phyloP scores from a whole-genome alignment of 2,888 invertebrate genomes.

The Drosophila parthenogenetica region DNA sequence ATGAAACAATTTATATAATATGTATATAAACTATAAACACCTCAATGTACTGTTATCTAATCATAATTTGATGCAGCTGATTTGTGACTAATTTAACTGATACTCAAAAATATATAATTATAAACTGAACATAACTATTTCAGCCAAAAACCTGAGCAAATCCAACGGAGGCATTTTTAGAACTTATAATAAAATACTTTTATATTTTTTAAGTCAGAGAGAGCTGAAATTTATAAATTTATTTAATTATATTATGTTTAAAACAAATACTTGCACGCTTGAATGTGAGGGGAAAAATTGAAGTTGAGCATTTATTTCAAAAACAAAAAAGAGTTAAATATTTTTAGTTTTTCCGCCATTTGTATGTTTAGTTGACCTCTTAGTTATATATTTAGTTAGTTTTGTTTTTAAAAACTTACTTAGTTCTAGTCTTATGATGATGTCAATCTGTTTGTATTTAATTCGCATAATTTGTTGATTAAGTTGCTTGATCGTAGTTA shows the following conservation, averaged over 20 bases:
- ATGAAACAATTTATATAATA: conserved; percentile 5
- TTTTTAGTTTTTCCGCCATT: conserved; percentile 9
- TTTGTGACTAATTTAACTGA: conserved; percentile 77
- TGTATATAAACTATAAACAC: conserved; percentile 33
- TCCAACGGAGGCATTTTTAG: conserved; percentile 65
- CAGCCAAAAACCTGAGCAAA: conserved; percentile 11
- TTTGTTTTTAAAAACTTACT: conserved; percentile 15
- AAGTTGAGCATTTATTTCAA: conserved; percentile 2
- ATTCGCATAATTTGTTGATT: conserved; percentile 57
- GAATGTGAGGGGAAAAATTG: conserved; percentile 45
- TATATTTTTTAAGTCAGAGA: conserved; percentile 17
- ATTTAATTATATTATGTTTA: conserved; percentile 32
- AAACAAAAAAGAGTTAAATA: conserved; percentile 4
- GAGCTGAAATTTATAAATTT: conserved; percentile 13
- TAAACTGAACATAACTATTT: conserved; percentile 15
- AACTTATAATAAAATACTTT: background rate
- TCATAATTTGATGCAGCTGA: conserved; percentile 43
- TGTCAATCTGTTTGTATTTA: conserved; percentile 53
- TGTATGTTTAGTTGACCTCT: conserved; percentile 36
- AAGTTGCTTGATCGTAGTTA: conserved; percentile 77
- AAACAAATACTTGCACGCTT: conserved; percentile 62
- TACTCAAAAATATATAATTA: conserved; percentile 7
- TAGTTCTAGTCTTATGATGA: background rate
- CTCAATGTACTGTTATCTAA: conserved; percentile 48
- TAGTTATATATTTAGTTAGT: conserved; percentile 19